phyloP scores from a whole-genome alignment of 2,888 invertebrate species.

The Lasioglossum villosulum region DNA sequence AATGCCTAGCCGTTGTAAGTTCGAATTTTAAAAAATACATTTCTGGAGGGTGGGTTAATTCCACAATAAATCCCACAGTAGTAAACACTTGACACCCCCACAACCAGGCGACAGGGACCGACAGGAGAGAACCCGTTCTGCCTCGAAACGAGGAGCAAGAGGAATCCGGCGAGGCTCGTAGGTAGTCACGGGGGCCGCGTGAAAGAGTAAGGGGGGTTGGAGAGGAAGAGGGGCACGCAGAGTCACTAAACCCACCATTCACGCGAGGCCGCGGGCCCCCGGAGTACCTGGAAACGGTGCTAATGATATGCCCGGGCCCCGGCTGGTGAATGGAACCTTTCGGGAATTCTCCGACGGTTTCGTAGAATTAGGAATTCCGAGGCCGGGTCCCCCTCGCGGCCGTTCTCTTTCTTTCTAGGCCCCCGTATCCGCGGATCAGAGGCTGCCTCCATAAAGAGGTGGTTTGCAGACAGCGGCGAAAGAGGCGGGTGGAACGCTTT shows the following conservation, averaged over 20 bases:
- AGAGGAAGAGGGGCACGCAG: conserved; percentile 39
- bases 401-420: conserved; percentile 45
- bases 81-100: not conserved
- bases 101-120: not conserved
- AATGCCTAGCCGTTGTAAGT: too few relatives aligned
- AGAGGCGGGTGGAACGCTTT: conserved; percentile 68
- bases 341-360: conserved; percentile 84
- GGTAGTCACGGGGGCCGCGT: conserved; percentile 26
- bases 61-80: not conserved
- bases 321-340: conserved; percentile 82
- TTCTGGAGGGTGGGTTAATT: not conserved
- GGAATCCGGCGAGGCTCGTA: not conserved
- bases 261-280: conserved; percentile 71
- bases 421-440: conserved; percentile 54
- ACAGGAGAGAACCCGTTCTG: not conserved
- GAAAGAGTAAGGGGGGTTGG: not conserved
- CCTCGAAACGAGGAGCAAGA: not conserved
- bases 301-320: conserved; percentile 83
- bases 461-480: conserved; percentile 62
- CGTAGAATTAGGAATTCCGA: conserved; percentile 85
- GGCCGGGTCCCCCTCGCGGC: conserved; percentile 71
- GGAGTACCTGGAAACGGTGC: conserved; percentile 82
- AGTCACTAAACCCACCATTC: conserved; percentile 80
- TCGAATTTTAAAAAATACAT: not conserved
- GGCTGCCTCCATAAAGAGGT: conserved; percentile 71